Conservation (phyloP, 2,797 vertebrate species). For the Cheirogaleus major region DNA sequence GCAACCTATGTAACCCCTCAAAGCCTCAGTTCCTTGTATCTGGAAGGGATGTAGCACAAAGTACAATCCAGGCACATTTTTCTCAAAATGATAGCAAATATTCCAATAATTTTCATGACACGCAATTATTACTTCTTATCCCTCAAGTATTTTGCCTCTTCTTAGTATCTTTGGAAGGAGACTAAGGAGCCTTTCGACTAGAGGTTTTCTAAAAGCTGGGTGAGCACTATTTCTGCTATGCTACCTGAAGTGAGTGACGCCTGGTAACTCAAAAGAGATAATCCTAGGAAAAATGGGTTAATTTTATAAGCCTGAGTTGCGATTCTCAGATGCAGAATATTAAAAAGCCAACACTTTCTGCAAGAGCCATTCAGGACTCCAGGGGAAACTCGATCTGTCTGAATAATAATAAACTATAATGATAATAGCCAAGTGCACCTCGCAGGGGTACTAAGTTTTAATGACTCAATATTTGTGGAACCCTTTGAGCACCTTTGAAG, state of each 20-base stretch:
- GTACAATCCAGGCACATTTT: neutral
- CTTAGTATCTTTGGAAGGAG: neutral
- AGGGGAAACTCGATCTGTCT: constrained; percentile 54
- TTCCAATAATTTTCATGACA: neutral
- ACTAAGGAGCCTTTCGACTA: neutral
- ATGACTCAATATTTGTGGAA: constrained; percentile 68
- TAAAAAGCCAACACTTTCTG: constrained; percentile 61
- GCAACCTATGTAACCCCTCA: neutral
- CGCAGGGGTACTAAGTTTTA: constrained; percentile 64
- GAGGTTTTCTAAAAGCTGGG: neutral
- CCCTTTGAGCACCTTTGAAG: constrained; percentile 46
- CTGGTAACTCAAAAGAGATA: constrained; percentile 30
- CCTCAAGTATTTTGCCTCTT: neutral
- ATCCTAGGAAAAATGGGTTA: constrained; percentile 56
- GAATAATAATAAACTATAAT: constrained; percentile 70
- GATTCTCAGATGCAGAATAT: constrained; percentile 50
- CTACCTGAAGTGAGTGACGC: constrained; percentile 10
- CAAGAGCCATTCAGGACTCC: constrained; percentile 41
- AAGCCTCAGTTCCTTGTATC: neutral
- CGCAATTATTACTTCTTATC: neutral
- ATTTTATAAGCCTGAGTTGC: constrained; percentile 64
- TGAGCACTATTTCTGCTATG: neutral
- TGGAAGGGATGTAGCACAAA: neutral
- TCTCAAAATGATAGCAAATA: neutral
- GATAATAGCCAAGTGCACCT: constrained; percentile 54